Base-by-base conservation (phyloP, 1,140 invertebrate genomes). In the Limonius californicus region DNA sequence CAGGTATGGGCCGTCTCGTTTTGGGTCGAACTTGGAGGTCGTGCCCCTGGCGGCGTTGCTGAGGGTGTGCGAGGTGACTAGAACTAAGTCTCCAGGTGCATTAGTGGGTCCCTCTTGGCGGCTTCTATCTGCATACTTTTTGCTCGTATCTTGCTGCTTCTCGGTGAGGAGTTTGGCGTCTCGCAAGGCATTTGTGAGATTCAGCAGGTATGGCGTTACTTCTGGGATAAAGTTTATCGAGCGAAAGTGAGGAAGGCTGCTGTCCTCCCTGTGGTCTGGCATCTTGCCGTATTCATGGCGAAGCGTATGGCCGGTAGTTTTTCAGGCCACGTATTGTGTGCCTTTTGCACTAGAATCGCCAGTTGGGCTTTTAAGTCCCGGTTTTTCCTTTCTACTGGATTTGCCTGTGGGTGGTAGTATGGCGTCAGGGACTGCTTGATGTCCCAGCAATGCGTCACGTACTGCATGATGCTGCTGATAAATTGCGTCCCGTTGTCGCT, bases 371-470 rank as follows among this genome's bases (percentile, higher is more conserved):
- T 79, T 0, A 82, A 16, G 16, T 76, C 75, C 14, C 74, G 47
- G 59, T 81, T 81, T 8, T 74, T 73, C 8, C 78, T 59, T 64
- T 81, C 79, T 0, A 74, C 72, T 0, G 72, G 72, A 55, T 81
- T 80, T 0, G 74, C 65, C 53, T 76, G 69, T 3, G 78, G 72
- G 60, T 78, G 75, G 61, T 81, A 80, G n/a, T n/a, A n/a, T n/a
- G n/a, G n/a, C n/a, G n/a, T n/a, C n/a, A n/a, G n/a, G n/a, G n/a
- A n/a, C n/a, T n/a, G n/a, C n/a, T n/a, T n/a, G n/a, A n/a, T n/a
- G n/a, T n/a, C n/a, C n/a, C n/a, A n/a, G n/a, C n/a, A n/a, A n/a
- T n/a, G n/a, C n/a, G n/a, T n/a, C n/a, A n/a, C n/a, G n/a, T n/a
- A n/a, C n/a, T n/a, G n/a, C n/a, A n/a, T n/a, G n/a, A n/a, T n/a